These are phyloP conservation scores for Papilio elwesi DNA, from an alignment of 2,888 invertebrate species.

Conservation along the genomic window DNA sequence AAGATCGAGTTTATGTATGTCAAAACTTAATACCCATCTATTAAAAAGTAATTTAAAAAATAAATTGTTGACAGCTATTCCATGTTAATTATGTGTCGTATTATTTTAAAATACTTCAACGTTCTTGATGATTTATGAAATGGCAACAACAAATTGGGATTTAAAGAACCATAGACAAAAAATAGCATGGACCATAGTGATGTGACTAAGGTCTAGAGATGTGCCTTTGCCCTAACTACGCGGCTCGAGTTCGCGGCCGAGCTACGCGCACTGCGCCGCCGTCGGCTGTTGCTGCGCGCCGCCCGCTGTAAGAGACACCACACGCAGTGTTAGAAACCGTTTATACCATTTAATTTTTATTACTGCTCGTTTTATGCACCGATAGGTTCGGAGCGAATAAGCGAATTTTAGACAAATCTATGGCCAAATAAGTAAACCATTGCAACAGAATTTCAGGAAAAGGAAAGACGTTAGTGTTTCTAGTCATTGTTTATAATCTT, in stretches of 20 bases:
- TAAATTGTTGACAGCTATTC: no score
- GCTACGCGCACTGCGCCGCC: conserved; percentile 85
- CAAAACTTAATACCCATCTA: no score
- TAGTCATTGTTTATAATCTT: background rate
- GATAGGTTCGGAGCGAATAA: conserved; percentile 59
- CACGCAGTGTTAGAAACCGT: conserved; percentile 83
- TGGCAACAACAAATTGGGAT: background rate
- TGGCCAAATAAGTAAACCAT: conserved; percentile 42
- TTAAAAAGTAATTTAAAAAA: no score
- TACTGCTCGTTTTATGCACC: conserved; percentile 49
- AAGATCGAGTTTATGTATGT: no score
- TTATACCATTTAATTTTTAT: conserved; percentile 60
- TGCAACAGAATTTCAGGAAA: conserved; percentile 1
- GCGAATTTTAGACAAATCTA: conserved; percentile 51
- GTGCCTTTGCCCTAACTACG: conserved; percentile 47
- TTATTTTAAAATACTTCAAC: background rate
- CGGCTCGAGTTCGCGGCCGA: conserved; percentile 52
- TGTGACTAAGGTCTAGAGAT: conserved; percentile 55
- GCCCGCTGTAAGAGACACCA: conserved; percentile 85
- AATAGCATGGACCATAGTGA: conserved; percentile 44
- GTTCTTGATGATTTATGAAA: background rate
- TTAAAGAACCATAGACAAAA: conserved; percentile 11
- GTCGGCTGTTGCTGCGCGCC: conserved; percentile 82
- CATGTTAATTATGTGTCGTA: background rate
- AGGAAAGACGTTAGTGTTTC: background rate